Evolutionary conservation across 2,797 vertebrate genomes (phyloP).

Genomic region (Ciconia nigra): DNA sequence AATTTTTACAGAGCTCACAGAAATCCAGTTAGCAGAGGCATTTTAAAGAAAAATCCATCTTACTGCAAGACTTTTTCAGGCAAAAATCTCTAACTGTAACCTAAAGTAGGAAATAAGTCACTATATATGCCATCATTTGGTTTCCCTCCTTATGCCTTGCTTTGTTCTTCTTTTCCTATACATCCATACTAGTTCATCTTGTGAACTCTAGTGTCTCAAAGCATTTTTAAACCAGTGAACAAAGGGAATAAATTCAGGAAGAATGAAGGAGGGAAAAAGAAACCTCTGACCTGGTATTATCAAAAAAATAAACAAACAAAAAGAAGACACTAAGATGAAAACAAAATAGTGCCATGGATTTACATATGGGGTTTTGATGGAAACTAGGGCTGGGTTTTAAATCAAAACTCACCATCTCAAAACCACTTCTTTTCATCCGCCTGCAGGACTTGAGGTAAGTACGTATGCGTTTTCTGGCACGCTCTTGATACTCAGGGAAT

Average conservation of each 20-base stretch:
- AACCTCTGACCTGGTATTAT: conserved; percentile 74
- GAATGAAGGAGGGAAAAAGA: conserved; percentile 69
- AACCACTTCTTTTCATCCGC: conserved; percentile 89
- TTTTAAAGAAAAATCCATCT: not conserved
- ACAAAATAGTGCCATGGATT: conserved; percentile 84
- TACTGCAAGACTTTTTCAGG: not conserved
- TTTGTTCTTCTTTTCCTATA: not conserved
- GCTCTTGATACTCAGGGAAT: conserved; percentile 88
- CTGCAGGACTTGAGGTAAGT: conserved; percentile 91
- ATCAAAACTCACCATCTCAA: conserved; percentile 88
- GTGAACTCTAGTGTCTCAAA: not conserved
- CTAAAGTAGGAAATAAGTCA: not conserved
- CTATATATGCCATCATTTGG: not conserved
- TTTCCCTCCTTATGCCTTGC: not conserved
- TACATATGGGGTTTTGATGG: conserved; percentile 82
- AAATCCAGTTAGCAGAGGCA: not conserved
- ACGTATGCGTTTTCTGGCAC: conserved; percentile 86
- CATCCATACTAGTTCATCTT: not conserved
- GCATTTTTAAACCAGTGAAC: conserved; percentile 50
- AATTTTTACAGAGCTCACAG: not conserved
- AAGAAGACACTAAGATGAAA: conserved; percentile 82
- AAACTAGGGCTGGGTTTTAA: conserved; percentile 82
- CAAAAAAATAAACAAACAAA: conserved; percentile 51
- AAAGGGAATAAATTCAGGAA: conserved; percentile 66
- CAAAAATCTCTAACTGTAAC: not conserved